Base-by-base conservation (phyloP, 2,113 vertebrate species). In the Plotosus lineatus region DNA sequence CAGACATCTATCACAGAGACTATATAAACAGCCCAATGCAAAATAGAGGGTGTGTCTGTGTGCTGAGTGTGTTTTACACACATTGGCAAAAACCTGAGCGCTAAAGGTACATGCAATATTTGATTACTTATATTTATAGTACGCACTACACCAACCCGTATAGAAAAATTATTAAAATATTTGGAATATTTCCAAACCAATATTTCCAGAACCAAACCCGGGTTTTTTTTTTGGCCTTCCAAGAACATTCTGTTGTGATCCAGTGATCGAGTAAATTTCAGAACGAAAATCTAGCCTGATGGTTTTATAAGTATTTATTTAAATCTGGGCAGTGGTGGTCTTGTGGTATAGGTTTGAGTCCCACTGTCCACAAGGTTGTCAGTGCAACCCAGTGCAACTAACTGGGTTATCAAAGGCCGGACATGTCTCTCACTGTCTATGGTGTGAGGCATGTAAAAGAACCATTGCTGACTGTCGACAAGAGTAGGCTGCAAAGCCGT, bases 81-180 rank as follows among this genome's bases (percentile, higher is more conserved):
- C 17, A 31, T 77, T 83, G 80, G 83, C 74, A 6, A 10, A 63
- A 84, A 77, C 83, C 82, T 84, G 82, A 90, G 91, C 89, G 82
- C 88, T 80, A 79, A 86, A 85, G 86, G 83, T 84, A 81, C 80
- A 84, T 60, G 80, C 65, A 88, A 91, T 91, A 88, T 80, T 86
- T 84, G 77, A 86, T 89, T 83, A 86, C 87, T 83, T n/a, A n/a
- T n/a, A n/a, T n/a, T n/a, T n/a, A n/a, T n/a, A n/a, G n/a, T n/a
- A n/a, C n/a, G n/a, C n/a, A n/a, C n/a, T n/a, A n/a, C n/a, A n/a
- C n/a, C n/a, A n/a, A n/a, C n/a, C n/a, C n/a, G n/a, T n/a, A n/a
- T n/a, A n/a, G n/a, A n/a, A n/a, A n/a, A n/a, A n/a, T n/a, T 23
- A 53, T 53, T 6, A 53, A 53, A 46, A 46, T 46, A 46, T 46